A percentile compares a stretch with the other conserved stretches of the same genome.
These are phyloP conservation scores for Andrena cerasifolii DNA, from an alignment of 1,140 invertebrate genomes.

Conservation along the genomic window DNA sequence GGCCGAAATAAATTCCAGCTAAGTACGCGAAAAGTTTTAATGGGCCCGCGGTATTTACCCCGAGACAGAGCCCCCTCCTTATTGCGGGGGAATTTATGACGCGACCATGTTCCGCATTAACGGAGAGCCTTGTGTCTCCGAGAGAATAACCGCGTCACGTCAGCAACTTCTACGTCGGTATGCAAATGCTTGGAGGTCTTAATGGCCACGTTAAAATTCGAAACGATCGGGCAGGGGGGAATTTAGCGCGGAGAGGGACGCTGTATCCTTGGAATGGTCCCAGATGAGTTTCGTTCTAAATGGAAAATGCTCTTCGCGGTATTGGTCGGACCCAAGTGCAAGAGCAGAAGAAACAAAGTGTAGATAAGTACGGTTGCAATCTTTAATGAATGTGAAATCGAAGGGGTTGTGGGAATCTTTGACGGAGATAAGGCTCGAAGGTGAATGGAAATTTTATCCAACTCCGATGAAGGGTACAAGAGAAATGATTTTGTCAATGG, in stretches of 20 bases:
- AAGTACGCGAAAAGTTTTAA: slow-evolving; percentile 71
- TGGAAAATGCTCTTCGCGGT: no score
- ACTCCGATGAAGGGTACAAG: no score
- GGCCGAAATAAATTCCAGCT: slow-evolving; percentile 66
- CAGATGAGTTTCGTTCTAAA: slow-evolving; percentile 13
- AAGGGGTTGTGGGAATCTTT: no score
- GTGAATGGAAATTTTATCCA: no score
- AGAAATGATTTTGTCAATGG: no score
- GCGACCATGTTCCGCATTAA: slow-evolving; percentile 43
- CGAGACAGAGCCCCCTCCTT: slow-evolving; percentile 10
- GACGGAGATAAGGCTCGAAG: no score
- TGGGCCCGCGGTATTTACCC: slow-evolving; percentile 57
- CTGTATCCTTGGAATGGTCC: background rate
- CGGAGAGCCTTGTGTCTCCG: slow-evolving; percentile 1
- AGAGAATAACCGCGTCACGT: slow-evolving; percentile 16
- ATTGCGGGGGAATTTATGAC: slow-evolving; percentile 47
- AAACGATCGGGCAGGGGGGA: background rate
- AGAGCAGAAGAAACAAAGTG: no score
- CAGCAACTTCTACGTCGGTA: background rate
- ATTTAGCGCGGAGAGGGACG: background rate
- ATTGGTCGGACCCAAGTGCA: no score
- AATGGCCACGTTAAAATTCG: slow-evolving; percentile 26
- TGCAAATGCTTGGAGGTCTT: slow-evolving; percentile 38
- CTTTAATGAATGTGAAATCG: no score
- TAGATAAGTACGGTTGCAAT: no score